These are phyloP conservation scores for Eugnorisma glareosa DNA, from an alignment of 2,888 invertebrate species.

Conservation along the genomic window DNA sequence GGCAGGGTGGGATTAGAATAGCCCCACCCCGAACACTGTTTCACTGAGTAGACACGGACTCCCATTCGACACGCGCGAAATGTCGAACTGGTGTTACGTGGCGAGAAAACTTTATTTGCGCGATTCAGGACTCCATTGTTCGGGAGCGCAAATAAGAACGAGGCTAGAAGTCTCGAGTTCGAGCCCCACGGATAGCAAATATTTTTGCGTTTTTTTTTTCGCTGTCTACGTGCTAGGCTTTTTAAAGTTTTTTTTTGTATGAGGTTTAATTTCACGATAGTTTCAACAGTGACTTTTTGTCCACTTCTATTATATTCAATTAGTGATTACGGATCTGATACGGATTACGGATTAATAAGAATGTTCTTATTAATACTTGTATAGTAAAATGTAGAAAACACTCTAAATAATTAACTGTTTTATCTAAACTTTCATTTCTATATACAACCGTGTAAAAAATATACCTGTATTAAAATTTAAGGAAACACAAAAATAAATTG, in stretches of 20 bases:
- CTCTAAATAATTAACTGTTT: too few species aligned
- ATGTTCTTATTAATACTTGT: too few species aligned
- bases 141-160: background rate
- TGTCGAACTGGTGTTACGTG: background rate
- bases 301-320: too few species aligned
- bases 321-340: too few species aligned
- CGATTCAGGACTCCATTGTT: conserved; percentile 38
- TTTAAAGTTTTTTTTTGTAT: too few species aligned
- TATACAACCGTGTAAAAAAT: background rate
- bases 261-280: background rate
- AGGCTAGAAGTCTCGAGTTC: conserved; percentile 6
- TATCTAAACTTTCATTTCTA: too few species aligned
- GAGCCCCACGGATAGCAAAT: background rate
- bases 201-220: conserved; percentile 4
- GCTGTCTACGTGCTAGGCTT: too few species aligned
- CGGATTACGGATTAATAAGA: too few species aligned
- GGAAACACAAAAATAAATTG: conserved; percentile 1
- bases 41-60: conserved; percentile 50
- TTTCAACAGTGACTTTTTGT: too few species aligned
- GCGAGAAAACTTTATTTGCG: conserved; percentile 36
- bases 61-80: fast-evolving
- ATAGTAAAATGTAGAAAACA: too few species aligned
- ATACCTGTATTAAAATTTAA: background rate
- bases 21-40: background rate
- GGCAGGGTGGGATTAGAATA: conserved; percentile 13